Conservation (phyloP, 1,140 invertebrate species). For the Tenebrio molitor region DNA sequence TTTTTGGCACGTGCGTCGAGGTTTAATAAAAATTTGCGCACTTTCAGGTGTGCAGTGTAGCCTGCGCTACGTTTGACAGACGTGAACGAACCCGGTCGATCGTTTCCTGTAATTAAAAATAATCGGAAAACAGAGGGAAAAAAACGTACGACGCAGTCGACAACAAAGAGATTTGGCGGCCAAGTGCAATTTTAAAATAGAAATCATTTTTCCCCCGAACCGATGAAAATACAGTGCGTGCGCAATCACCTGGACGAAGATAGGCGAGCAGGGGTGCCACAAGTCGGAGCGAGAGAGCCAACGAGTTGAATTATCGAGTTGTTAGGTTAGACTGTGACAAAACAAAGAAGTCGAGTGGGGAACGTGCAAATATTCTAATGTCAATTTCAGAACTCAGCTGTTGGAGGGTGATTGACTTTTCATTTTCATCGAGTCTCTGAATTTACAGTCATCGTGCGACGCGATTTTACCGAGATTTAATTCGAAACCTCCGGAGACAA, state of each 20-base stretch:
- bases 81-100: not conserved
- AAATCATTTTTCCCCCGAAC: slow-evolving; percentile 35
- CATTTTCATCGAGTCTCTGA: slow-evolving; percentile 57
- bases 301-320: slow-evolving; percentile 19
- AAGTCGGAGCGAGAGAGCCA: not conserved
- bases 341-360: slow-evolving; percentile 34
- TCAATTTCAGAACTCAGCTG: slow-evolving; percentile 60
- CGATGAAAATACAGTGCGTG: slow-evolving; percentile 39
- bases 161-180: slow-evolving; percentile 26
- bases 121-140: not conserved
- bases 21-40: not conserved
- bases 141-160: not conserved
- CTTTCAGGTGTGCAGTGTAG: not conserved
- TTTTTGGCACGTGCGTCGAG: slow-evolving; percentile 10
- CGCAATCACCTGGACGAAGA: slow-evolving; percentile 13
- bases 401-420: slow-evolving; percentile 63
- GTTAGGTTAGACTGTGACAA: slow-evolving; percentile 56
- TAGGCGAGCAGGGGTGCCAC: too few species aligned
- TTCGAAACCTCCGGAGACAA: slow-evolving; percentile 13
- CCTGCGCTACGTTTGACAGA: slow-evolving; percentile 6
- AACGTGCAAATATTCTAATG: slow-evolving; percentile 56
- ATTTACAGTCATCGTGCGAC: not conserved
- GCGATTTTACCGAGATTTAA: slow-evolving; percentile 7
- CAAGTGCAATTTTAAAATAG: slow-evolving; percentile 38
- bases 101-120: slow-evolving; percentile 6